A percentile compares a stretch with the other conserved stretches of the same genome.
Evolutionary conservation across 2,888 invertebrate species (phyloP).

Genomic region (Pollenia griseotomentosa): DNA sequence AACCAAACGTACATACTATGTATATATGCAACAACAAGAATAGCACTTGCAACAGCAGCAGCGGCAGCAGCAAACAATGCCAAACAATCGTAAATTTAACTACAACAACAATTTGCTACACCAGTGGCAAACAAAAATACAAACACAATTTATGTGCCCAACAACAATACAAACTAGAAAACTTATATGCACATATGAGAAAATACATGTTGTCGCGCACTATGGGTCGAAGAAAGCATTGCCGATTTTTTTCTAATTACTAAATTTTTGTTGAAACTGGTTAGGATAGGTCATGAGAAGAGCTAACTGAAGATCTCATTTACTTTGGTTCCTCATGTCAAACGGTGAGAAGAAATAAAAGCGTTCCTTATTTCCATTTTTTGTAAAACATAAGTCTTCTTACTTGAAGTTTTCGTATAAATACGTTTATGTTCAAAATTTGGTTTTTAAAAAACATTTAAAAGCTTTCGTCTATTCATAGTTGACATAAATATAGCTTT

Average conservation of each 20-base stretch:
- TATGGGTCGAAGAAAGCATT: not conserved
- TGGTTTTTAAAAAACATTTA: too few species aligned
- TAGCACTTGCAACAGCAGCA: conserved; percentile 66
- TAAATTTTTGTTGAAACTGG: too few species aligned
- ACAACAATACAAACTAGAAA: conserved; percentile 62
- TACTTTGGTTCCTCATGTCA: too few species aligned
- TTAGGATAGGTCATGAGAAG: too few species aligned
- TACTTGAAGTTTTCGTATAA: too few species aligned
- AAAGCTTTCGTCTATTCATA: too few species aligned
- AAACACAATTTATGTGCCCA: conserved; percentile 54
- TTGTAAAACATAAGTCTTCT: too few species aligned
- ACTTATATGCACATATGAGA: conserved; percentile 31
- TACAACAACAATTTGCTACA: conserved; percentile 58
- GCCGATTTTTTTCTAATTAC: not conserved
- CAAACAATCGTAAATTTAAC: conserved; percentile 71
- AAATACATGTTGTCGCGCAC: conserved; percentile 41
- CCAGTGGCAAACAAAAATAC: conserved; percentile 54
- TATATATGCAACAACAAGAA: conserved; percentile 48
- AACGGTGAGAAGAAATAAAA: too few species aligned
- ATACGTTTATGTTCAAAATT: too few species aligned
- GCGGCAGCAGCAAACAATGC: conserved; percentile 64
- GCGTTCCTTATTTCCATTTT: too few species aligned
- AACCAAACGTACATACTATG: conserved; percentile 20
- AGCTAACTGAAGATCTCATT: too few species aligned
- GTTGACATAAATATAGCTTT: too few species aligned